Conservation (phyloP, 2,797 vertebrate genomes). For the Chelonia mydas region DNA sequence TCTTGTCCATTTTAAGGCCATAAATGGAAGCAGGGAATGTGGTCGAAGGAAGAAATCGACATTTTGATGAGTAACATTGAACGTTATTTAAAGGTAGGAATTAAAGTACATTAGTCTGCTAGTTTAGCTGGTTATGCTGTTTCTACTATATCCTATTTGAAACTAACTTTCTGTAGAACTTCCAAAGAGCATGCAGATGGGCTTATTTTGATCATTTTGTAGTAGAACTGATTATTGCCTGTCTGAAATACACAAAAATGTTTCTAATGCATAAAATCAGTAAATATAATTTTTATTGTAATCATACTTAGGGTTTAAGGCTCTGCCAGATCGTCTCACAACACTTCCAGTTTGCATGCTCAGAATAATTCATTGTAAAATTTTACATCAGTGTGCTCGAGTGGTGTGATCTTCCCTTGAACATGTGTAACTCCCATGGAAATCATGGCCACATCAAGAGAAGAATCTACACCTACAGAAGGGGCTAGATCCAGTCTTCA, state of each 20-base stretch:
- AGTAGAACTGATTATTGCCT: not conserved
- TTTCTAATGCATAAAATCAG: not conserved
- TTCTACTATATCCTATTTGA: not conserved
- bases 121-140: not conserved
- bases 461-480: not conserved
- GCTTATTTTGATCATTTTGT: rapidly evolving
- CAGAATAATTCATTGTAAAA: not conserved
- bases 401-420: not conserved
- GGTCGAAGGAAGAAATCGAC: constrained; percentile 99
- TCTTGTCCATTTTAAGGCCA: constrained; percentile 86
- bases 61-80: constrained; percentile 98
- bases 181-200: not conserved
- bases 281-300: not conserved
- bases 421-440: not conserved
- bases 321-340: not conserved
- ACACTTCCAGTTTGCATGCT: not conserved
- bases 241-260: not conserved
- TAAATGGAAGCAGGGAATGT: constrained; percentile 99
- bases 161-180: not conserved
- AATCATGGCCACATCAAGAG: not conserved
- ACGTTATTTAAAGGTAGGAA: constrained; percentile 92
- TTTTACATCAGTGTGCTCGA: not conserved
- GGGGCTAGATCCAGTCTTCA: not conserved
- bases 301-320: not conserved
- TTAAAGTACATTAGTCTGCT: not conserved